Base-by-base conservation (phyloP, 2,113 vertebrate species). In the Gymnorhina tibicen region DNA sequence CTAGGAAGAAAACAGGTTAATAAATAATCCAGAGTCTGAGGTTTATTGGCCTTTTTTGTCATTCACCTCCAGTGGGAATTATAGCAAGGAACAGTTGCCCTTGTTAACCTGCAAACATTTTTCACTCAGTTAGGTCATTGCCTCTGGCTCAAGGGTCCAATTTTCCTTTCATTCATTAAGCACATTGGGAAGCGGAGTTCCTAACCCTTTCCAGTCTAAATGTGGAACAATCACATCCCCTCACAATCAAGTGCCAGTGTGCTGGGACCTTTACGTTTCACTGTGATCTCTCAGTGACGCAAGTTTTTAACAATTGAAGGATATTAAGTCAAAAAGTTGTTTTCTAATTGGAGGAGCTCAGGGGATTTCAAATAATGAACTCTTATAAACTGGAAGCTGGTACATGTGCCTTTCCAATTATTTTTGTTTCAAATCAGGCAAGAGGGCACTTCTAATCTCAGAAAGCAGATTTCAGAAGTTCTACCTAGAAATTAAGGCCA, bases 251-350 rank as follows among this genome's bases (percentile, higher is more conserved):
- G 97, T 96, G 97, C 98, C 98, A 96, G 96, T 94, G 97, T 96
- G 95, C 94, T 94, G 98, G 98, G 97, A 98, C 98, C 97, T 98
- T 96, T 98, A 96, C 97, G 79, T 98, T 97, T 98, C 97, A 95
- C 96, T 92, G 96, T 96, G 90, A 98, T 98, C 97, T 98, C 93
- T 96, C 96, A 97, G 92, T 99, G 99, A 99, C 99, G 99, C 99
- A 99, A 98, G 97, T 98, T 97, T 98, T 92, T 98, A 99, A 99
- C 99, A 99, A 99, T 99, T 98, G 99, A 98, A 99, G 99, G 99
- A 99, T 99, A 99, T 99, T 97, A 98, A 98, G 98, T 98, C 98
- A 98, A 98, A 98, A 98, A 98, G 96, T 98, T 98, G 97, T 98
- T 98, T 98, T 98, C 98, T 98, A 97, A 98, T 98, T 98, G 97